A percentile compares a stretch with the other conserved stretches of the same genome.
phyloP scores from a whole-genome alignment of 2,113 vertebrate species.

The Rallus limicola region DNA sequence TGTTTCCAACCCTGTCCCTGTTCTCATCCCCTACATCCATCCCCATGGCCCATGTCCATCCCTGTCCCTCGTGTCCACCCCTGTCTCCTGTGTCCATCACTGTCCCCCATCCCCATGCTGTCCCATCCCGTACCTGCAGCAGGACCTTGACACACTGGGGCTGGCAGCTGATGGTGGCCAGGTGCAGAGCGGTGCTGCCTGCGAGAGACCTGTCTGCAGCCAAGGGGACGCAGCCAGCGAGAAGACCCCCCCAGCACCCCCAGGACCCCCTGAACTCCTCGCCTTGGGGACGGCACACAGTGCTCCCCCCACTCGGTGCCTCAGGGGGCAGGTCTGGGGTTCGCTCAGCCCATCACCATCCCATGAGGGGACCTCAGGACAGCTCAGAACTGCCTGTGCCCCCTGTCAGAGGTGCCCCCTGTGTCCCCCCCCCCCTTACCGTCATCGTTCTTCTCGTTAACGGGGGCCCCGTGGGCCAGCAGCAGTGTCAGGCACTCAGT shows the following conservation, averaged over 20 bases:
- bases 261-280: neutral
- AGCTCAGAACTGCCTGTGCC: neutral
- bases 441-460: conserved; percentile 68
- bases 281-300: neutral
- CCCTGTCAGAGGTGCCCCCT: neutral
- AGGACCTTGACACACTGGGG: conserved; percentile 81
- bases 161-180: conserved; percentile 79
- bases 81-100: neutral
- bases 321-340: neutral
- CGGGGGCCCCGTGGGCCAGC: conserved; percentile 66
- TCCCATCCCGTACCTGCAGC: conserved; percentile 65
- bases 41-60: no score
- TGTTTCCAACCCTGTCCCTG: fast-evolving
- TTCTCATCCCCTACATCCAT: no score
- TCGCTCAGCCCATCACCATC: neutral
- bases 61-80: no score
- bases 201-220: neutral
- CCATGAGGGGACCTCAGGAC: neutral
- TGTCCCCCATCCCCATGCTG: neutral
- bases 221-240: no score
- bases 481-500: conserved; percentile 76
- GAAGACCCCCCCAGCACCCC: no score
- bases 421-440: conserved; percentile 44
- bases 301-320: no score
- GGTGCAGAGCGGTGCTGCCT: conserved; percentile 79